These are phyloP conservation scores for Plebejus anna DNA, from an alignment of 2,888 invertebrate species.

Conservation along the genomic window DNA sequence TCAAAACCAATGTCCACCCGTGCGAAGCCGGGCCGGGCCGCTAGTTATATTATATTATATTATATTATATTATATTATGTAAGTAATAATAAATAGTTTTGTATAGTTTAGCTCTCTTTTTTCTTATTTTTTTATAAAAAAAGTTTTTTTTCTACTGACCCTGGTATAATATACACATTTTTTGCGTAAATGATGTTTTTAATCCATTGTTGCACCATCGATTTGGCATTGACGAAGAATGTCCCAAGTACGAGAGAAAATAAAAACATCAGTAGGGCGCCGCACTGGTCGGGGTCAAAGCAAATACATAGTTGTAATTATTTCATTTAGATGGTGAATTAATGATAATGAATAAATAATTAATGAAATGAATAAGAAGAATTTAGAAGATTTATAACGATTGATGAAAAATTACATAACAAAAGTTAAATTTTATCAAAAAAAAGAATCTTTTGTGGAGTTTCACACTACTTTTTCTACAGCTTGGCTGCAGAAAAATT, in stretches of 20 bases:
- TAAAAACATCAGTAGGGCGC: neutral
- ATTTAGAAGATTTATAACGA: neutral
- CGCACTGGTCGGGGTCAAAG: neutral
- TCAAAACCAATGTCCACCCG: no score
- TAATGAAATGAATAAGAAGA: neutral
- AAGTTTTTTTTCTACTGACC: no score
- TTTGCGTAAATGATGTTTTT: neutral
- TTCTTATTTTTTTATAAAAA: no score
- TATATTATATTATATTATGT: no score
- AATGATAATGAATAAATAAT: neutral
- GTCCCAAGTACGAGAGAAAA: neutral
- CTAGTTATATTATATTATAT: no score
- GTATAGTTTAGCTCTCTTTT: no score
- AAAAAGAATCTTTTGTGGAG: neutral
- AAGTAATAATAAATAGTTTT: no score
- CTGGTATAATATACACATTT: neutral
- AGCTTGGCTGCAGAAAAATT: neutral
- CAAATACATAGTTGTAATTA: neutral
- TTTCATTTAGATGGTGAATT: neutral
- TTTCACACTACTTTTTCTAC: neutral
- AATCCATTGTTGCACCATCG: neutral
- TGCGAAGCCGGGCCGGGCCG: no score
- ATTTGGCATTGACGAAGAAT: conserved; percentile 7
- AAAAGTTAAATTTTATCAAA: neutral
- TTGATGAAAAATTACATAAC: neutral